Evolutionary conservation across 1,140 invertebrate genomes (phyloP).

Genomic region (Drosophila eugracilis): DNA sequence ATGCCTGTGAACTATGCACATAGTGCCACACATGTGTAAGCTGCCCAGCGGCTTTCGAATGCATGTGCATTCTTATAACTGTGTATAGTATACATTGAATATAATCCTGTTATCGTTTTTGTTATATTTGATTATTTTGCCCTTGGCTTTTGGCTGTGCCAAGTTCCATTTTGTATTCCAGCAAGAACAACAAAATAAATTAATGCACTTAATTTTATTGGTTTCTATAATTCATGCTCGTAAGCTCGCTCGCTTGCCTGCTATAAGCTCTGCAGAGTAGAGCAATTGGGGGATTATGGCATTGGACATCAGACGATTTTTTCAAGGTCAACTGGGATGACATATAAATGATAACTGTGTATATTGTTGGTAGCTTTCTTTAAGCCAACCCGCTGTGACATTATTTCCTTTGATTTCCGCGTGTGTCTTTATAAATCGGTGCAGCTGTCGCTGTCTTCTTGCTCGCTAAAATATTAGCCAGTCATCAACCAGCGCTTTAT

Average conservation of each 20-base stretch:
- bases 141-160: slow-evolving; percentile 44
- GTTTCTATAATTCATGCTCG: slow-evolving; percentile 66
- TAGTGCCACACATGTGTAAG: slow-evolving; percentile 6
- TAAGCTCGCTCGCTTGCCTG: slow-evolving; percentile 49
- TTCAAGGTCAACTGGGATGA: slow-evolving; percentile 35
- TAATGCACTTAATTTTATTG: slow-evolving; percentile 80
- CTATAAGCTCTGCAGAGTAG: slow-evolving; percentile 17
- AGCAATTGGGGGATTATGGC: slow-evolving; percentile 4
- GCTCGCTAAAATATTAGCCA: slow-evolving; percentile 68
- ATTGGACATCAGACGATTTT: slow-evolving; percentile 1
- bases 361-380: not conserved
- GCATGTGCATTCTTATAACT: slow-evolving; percentile 20
- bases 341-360: slow-evolving; percentile 11
- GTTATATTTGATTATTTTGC: slow-evolving; percentile 48
- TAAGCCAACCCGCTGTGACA: not conserved
- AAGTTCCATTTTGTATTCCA: slow-evolving; percentile 29
- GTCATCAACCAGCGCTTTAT: slow-evolving; percentile 59
- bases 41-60: slow-evolving; percentile 33
- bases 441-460: slow-evolving; percentile 54
- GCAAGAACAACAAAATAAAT: slow-evolving; percentile 50
- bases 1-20: slow-evolving; percentile 4
- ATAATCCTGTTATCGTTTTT: slow-evolving; percentile 45
- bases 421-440: slow-evolving; percentile 64
- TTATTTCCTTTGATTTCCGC: slow-evolving; percentile 16
- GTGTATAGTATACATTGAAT: slow-evolving; percentile 29